phyloP scores from a whole-genome alignment of 2,888 invertebrate genomes.

The Hyles lineata region DNA sequence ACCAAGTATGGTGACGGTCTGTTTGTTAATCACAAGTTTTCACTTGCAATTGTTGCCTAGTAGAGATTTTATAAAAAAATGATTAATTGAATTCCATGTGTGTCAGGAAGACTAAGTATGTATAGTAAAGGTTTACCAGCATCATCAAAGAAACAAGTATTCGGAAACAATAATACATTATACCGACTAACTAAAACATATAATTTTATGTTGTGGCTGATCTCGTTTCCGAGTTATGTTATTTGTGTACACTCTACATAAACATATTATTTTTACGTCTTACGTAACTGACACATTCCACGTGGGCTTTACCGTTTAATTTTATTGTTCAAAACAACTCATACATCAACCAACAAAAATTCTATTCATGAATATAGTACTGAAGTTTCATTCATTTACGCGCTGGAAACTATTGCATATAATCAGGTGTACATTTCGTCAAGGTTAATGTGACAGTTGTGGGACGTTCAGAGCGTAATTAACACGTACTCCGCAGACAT shows the following conservation, averaged over 20 bases:
- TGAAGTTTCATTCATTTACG: constrained; percentile 1
- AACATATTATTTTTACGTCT: neutral
- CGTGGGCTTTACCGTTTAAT: neutral
- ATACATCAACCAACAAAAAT: constrained; percentile 5
- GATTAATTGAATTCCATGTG: neutral
- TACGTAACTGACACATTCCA: neutral
- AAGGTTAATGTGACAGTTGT: constrained; percentile 60
- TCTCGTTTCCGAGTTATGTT: neutral
- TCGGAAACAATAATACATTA: too few species aligned
- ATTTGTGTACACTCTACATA: neutral
- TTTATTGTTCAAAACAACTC: neutral
- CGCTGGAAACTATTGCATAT: constrained; percentile 9
- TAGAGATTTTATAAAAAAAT: neutral
- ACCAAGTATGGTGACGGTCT: constrained; percentile 37
- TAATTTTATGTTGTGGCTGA: neutral
- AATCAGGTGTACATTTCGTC: constrained; percentile 45
- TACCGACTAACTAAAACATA: too few species aligned
- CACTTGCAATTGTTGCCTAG: neutral
- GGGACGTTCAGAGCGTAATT: constrained; percentile 55
- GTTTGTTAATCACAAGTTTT: constrained; percentile 18
- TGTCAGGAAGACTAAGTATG: too few species aligned
- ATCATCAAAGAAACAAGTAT: neutral
- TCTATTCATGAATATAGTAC: constrained; percentile 12
- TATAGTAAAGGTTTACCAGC: too few species aligned
- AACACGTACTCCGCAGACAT: constrained; percentile 61